Evolutionary conservation across 2,113 vertebrate genomes (phyloP), one percentile per base, ranked within the genome.

Genomic region (Eulacestoma nigropectus): DNA sequence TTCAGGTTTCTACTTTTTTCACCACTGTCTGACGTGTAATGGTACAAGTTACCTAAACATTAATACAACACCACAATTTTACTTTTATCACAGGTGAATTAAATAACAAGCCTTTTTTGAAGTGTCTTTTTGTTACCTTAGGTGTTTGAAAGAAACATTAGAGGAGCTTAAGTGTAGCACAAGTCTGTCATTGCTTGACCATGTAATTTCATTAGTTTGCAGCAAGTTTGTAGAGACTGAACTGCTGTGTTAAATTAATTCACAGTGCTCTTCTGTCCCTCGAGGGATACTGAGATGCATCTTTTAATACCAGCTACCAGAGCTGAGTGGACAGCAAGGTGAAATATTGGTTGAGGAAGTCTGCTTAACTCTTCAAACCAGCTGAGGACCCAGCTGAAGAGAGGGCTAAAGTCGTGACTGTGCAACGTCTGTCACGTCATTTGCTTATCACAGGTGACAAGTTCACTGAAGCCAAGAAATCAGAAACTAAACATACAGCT

Each of bases 201-300:
- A 35, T 90, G 35, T 95, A 88, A 95, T 93, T 95, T 95, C 87
- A 95, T 93, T 96, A 94, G 81, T 96, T 86, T 86, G n/a, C 79
- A 85, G 77, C 74, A 96, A 84, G 91, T 85, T 69, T 73, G 29
- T 76, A 65, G 89, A 84, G 73, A 68, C 74, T 85, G 63, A 91
- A 41, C 68, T 95, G 88, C 80, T 91, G 44, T 10, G n/a, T 86
- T 89, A 81, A 87, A 92, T 97, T 97, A 97, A 93, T 91, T 96
- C 93, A 92, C 29, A 84, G 62, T 52, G 33, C 12, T 95, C 46
- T 93, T 91, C 77, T 95, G 90, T 84, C 93, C 91, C 94, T 95
- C 0, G 44, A 84, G 91, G 94, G 73, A 13, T 90, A 82, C 39
- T 52, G 87, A 96, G 74, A 91, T 64, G 42, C 84, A 73, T 82